These are phyloP conservation scores for Tachuris rubrigastra DNA, from an alignment of 2,113 vertebrate species.

Conservation along the genomic window DNA sequence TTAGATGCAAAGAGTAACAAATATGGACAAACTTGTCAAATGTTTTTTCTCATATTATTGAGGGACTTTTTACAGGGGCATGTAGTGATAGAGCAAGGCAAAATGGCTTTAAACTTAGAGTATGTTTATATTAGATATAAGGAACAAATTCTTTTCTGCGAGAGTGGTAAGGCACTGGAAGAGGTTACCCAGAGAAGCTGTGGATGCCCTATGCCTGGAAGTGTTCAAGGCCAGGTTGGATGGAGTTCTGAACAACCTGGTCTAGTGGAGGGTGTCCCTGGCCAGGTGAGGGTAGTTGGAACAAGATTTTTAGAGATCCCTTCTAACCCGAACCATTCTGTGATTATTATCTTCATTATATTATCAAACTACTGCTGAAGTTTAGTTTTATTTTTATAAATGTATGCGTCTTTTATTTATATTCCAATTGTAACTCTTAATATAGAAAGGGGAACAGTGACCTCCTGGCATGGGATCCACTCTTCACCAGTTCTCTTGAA, in stretches of 20 bases:
- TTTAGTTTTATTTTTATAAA: background rate
- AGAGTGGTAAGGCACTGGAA: background rate
- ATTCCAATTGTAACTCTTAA: slow-evolving; percentile 12
- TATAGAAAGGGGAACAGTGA: slow-evolving; percentile 85
- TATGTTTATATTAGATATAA: background rate
- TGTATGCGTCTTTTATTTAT: background rate
- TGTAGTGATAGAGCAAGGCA: background rate
- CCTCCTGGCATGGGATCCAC: slow-evolving; percentile 90
- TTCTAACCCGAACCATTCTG: background rate
- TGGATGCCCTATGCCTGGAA: background rate
- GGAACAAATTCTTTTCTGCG: background rate
- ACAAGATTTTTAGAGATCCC: background rate
- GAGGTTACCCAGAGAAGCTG: background rate
- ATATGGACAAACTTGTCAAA: background rate
- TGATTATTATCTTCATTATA: background rate
- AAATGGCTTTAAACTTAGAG: background rate
- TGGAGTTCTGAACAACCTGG: background rate
- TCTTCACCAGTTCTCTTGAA: slow-evolving; percentile 80
- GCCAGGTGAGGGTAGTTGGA: background rate
- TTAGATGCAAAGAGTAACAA: background rate
- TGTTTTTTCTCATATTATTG: background rate
- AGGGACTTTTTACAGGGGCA: background rate
- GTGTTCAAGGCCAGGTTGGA: background rate
- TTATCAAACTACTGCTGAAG: background rate
- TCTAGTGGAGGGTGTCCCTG: background rate